Evolutionary conservation across 2,797 vertebrate species (phyloP), one percentile per base, ranked within the genome.

Genomic region (Prionace glauca): DNA sequence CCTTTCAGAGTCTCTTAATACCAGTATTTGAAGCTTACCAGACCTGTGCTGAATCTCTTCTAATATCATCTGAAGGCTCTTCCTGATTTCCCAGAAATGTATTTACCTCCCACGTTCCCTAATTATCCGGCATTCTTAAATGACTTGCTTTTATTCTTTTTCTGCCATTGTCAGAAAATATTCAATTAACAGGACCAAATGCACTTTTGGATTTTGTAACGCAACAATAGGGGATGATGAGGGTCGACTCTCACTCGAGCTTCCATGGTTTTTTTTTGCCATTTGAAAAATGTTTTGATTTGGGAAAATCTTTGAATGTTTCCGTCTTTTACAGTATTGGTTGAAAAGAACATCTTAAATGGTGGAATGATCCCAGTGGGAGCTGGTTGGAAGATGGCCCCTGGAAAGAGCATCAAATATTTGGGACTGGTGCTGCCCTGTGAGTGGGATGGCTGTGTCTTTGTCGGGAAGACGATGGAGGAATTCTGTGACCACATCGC

Each of bases 401-500:
- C 96, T 29, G 86, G 96, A 95, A 98, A 97, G 8, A 98, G 97
- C 95, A 97, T 96, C 62, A 96, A 96, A 95, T 97, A 96, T 0
- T n/a, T 96, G 26, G 97, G 96, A 24, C 96, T 98, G 93, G 96
- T 97, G 96, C 96, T 98, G 96, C 92, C 95, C 0, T 97, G 97
- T 92, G 97, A 98, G 96, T 97, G 98, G 98, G 96, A 96, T 67
- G 97, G 97, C 1, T 98, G 97, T 96, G 67, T 50, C 96, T 98
- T 97, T 96, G 97, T 86, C 95, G 98, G 98, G 45, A 96, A 81
- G 93, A 95, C 96, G 93, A 97, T 95, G 97, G 97, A 97, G 96
- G 97, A 97, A 96, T 97, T 98, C 69, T 98, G 98, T 60, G 97
- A 98, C 50, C 98, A 96, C 10, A 97, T 98, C 97, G 96, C 96